Percentiles rank a stretch among this genome's conserved stretches.
These are phyloP conservation scores for Hylia prasina DNA, from an alignment of 2,113 vertebrate genomes.

Conservation along the genomic window DNA sequence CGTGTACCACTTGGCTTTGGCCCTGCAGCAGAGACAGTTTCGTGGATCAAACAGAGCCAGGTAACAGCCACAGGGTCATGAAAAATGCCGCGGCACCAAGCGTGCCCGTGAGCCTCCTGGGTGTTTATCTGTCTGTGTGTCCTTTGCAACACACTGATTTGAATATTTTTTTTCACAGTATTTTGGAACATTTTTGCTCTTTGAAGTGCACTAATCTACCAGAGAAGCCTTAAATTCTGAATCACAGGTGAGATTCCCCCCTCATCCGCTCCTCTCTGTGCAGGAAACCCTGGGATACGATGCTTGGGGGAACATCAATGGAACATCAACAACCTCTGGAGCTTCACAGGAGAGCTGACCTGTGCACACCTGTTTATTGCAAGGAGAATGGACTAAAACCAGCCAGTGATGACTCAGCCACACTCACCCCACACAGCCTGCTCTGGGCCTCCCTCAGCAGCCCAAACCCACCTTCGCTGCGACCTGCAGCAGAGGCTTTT, in stretches of 20 bases:
- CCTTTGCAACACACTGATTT: background rate
- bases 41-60: background rate
- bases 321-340: background rate
- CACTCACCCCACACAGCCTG: accelerated
- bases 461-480: background rate
- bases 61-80: background rate
- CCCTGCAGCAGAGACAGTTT: background rate
- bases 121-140: background rate
- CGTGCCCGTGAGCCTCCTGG: accelerated
- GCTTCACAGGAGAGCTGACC: background rate
- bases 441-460: background rate
- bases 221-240: background rate
- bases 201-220: background rate
- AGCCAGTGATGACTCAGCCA: accelerated
- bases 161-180: background rate
- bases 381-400: background rate
- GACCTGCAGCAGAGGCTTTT: background rate
- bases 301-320: accelerated
- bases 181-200: background rate
- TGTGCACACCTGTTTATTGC: background rate
- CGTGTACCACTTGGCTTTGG: background rate
- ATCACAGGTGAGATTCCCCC: background rate
- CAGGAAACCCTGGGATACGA: accelerated
- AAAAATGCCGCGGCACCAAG: background rate
- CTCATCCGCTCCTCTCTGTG: accelerated